These are phyloP conservation scores for Temnothorax unifasciatus DNA, from an alignment of 2,888 invertebrate species.

Conservation along the genomic window DNA sequence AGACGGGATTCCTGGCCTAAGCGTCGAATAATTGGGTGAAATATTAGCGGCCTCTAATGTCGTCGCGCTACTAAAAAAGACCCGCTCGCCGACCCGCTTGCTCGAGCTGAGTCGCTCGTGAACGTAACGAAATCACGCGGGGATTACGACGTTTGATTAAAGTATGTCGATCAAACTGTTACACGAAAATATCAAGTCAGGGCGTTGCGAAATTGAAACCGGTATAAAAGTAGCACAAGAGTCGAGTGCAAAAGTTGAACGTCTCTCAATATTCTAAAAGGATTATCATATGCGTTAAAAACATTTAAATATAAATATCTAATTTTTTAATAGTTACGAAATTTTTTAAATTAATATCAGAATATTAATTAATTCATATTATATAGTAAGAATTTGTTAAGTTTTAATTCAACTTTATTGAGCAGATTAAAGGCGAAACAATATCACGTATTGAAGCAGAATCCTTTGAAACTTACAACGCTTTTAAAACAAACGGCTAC, in stretches of 20 bases:
- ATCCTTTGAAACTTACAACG: not conserved
- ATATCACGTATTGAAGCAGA: not conserved
- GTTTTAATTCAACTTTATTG: not conserved
- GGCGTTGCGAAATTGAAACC: conserved; percentile 26
- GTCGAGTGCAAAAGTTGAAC: not conserved
- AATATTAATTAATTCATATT: not conserved
- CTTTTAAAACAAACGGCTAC: conserved; percentile 44
- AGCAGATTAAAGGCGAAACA: not conserved
- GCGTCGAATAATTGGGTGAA: conserved; percentile 57
- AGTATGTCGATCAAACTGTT: conserved; percentile 25
- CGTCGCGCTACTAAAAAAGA: conserved; percentile 36
- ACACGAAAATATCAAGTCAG: not conserved
- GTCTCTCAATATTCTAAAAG: not conserved
- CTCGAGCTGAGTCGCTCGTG: not conserved
- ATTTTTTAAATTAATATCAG: not conserved
- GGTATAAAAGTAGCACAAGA: conserved; percentile 9
- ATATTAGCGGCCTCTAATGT: conserved; percentile 50
- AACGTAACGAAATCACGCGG: conserved; percentile 30
- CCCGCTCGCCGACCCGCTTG: not conserved
- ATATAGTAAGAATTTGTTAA: not conserved
- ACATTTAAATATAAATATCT: conserved; percentile 3
- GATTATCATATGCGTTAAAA: not conserved
- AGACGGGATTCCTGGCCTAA: conserved; percentile 51
- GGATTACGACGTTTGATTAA: conserved; percentile 27
- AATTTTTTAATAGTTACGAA: not conserved